Conservation (phyloP, 2,888 invertebrate genomes). For the Opisthograptis luteolata region DNA sequence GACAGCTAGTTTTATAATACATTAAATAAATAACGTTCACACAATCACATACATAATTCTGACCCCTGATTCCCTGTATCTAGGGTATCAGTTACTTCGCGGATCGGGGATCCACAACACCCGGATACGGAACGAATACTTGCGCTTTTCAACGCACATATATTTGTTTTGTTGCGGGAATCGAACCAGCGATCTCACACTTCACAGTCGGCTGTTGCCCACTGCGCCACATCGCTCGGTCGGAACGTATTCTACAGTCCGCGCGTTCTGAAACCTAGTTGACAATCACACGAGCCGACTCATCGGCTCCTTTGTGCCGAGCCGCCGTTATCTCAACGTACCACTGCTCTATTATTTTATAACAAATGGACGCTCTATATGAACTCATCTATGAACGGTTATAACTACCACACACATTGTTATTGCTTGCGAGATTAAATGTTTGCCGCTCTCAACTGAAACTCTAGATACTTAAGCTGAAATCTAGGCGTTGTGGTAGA, state of each 20-base stretch:
- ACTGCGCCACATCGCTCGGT: no score
- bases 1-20: no score
- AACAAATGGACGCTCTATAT: conserved; percentile 2
- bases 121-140: no score
- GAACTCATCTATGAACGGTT: conserved; percentile 5
- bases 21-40: no score
- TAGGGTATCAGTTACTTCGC: no score
- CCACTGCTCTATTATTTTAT: conserved; percentile 13
- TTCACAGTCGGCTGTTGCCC: no score
- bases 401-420: conserved; percentile 1
- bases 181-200: no score
- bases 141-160: no score
- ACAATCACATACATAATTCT: no score
- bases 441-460: conserved; percentile 6
- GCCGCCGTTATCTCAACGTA: conserved; percentile 11
- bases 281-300: conserved; percentile 9
- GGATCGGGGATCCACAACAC: no score
- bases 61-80: no score
- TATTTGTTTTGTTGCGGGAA: no score
- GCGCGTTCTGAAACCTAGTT: conserved; percentile 1
- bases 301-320: conserved; percentile 17
- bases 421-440: conserved; percentile 2
- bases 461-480: neutral
- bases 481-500: neutral
- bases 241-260: neutral